Conservation (phyloP, 1,140 invertebrate species). For the Aphis gossypii region DNA sequence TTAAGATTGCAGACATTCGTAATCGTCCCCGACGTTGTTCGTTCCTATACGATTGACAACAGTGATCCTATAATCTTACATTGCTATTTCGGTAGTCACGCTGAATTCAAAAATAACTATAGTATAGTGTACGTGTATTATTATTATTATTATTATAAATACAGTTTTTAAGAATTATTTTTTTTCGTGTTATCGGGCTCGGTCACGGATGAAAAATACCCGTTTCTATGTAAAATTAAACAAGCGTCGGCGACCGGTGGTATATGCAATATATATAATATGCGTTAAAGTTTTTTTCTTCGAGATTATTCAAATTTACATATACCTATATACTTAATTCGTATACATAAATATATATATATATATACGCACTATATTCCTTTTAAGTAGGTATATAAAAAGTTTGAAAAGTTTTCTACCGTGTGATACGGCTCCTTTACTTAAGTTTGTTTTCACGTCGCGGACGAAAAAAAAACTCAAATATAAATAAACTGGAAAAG, state of each 20-base stretch:
- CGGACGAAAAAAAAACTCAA: slow-evolving; percentile 1
- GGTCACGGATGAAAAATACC: neutral
- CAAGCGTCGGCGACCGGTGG: neutral
- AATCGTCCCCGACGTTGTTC: neutral
- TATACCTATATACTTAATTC: neutral
- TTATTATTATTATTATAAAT: neutral
- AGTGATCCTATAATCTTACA: neutral
- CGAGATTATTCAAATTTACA: slow-evolving; percentile 25
- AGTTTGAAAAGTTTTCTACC: slow-evolving; percentile 30
- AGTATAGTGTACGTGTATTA: neutral
- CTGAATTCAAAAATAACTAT: neutral
- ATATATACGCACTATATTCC: neutral
- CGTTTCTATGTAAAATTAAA: slow-evolving; percentile 31
- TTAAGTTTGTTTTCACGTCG: slow-evolving; percentile 6
- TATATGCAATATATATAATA: neutral
- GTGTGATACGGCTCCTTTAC: slow-evolving; percentile 8
- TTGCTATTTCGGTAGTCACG: neutral
- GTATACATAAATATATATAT: neutral
- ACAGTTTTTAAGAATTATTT: neutral
- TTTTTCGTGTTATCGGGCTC: neutral
- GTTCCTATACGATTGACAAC: neutral
- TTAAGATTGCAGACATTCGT: neutral
- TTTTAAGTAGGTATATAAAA: slow-evolving; percentile 42
- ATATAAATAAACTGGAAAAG: slow-evolving; percentile 34
- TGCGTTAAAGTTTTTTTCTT: slow-evolving; percentile 34